Percentiles rank a stretch among this genome's conserved stretches.
Conservation (phyloP, 2,888 invertebrate genomes). For the Clistopyga incitator region DNA sequence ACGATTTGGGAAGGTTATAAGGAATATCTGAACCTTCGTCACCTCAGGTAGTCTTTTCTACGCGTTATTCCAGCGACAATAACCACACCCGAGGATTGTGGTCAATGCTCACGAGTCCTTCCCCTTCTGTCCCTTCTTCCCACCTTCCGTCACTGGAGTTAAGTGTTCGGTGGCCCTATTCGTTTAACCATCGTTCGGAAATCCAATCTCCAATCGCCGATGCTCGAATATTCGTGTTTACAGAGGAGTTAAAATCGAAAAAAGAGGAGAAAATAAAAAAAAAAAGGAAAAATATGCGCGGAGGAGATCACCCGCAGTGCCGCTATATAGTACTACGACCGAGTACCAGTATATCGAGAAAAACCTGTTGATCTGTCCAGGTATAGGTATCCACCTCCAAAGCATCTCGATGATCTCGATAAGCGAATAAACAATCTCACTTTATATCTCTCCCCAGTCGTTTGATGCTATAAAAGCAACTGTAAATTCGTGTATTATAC, state of each 20-base stretch:
- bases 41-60: conserved; percentile 81
- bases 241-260: no score
- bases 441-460: conserved; percentile 52
- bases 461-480: conserved; percentile 24
- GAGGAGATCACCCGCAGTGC: conserved; percentile 63
- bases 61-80: conserved; percentile 80
- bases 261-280: conserved; percentile 26
- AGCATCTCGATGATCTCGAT: conserved; percentile 63
- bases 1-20: neutral
- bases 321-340: conserved; percentile 54
- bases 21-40: conserved; percentile 25
- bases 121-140: conserved; percentile 62
- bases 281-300: conserved; percentile 41
- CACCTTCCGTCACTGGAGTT: conserved; percentile 75
- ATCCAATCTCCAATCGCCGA: conserved; percentile 68
- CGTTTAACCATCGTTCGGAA: conserved; percentile 77
- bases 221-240: conserved; percentile 66
- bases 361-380: conserved; percentile 63
- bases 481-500: conserved; percentile 39
- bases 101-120: conserved; percentile 79
- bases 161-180: conserved; percentile 75
- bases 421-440: conserved; percentile 62
- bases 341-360: conserved; percentile 54
- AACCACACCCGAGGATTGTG: conserved; percentile 79
- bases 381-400: conserved; percentile 45